phyloP scores from a whole-genome alignment of 2,113 vertebrate species.

The Gopherus evgoodei region DNA sequence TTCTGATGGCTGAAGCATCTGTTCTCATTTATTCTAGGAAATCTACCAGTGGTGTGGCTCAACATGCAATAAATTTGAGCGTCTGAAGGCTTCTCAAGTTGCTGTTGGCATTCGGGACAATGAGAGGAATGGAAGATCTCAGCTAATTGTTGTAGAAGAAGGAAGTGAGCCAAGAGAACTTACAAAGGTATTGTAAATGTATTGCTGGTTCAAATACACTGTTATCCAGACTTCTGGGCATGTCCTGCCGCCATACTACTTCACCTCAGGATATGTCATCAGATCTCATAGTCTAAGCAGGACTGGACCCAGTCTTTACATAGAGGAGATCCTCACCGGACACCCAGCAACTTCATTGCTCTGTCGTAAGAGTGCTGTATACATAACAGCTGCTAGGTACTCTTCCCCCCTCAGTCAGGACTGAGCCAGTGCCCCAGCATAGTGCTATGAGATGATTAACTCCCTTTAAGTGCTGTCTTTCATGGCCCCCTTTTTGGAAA shows the following conservation, averaged over 20 bases:
- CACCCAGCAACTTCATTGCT: background rate
- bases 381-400: background rate
- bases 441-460: background rate
- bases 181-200: conserved; percentile 74
- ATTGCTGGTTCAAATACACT: background rate
- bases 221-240: background rate
- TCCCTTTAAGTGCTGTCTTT: background rate
- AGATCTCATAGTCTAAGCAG: background rate
- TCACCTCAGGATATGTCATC: background rate
- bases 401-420: background rate
- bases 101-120: conserved; percentile 91
- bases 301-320: background rate
- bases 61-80: conserved; percentile 89
- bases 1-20: background rate
- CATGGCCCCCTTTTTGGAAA: background rate
- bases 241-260: background rate
- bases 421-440: background rate
- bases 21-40: conserved; percentile 74
- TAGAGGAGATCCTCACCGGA: background rate
- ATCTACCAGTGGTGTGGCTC: conserved; percentile 96
- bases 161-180: conserved; percentile 81
- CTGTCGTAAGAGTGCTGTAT: background rate
- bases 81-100: conserved; percentile 89
- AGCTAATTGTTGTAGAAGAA: conserved; percentile 87
- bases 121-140: conserved; percentile 87